Evolutionary conservation across 2,888 invertebrate genomes (phyloP).

Genomic region (Latrodectus hesperus): DNA sequence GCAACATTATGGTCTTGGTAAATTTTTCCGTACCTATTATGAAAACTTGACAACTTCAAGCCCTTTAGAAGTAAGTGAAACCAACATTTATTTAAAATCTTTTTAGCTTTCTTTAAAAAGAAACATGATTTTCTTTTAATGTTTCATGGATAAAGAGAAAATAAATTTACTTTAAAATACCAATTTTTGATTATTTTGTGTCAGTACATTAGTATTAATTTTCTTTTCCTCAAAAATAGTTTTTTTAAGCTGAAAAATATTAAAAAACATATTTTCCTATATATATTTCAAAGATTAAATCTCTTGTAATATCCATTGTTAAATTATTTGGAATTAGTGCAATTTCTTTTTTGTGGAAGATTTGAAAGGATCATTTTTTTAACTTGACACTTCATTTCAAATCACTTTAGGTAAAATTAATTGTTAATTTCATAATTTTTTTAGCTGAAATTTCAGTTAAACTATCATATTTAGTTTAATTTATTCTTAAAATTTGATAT

Average conservation of each 20-base stretch:
- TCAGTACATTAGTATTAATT: background rate
- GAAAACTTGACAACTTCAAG: constrained; percentile 52
- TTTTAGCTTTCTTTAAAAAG: background rate
- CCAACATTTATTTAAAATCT: background rate
- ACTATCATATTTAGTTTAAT: too few relatives aligned
- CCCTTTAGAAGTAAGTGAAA: constrained; percentile 50
- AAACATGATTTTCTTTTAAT: background rate
- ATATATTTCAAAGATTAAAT: too few relatives aligned
- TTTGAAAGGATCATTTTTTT: too few relatives aligned
- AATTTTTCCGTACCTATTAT: constrained; percentile 47
- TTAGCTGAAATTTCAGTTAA: too few relatives aligned
- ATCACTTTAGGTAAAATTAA: too few relatives aligned
- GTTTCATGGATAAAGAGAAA: background rate
- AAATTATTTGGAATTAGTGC: too few relatives aligned
- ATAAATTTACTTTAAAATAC: background rate
- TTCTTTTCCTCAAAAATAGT: background rate
- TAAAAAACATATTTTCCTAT: too few relatives aligned
- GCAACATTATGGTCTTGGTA: constrained; percentile 65
- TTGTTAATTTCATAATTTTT: too few relatives aligned
- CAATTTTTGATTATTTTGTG: background rate
- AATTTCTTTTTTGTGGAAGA: too few relatives aligned
- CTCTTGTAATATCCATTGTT: too few relatives aligned
- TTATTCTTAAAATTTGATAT: too few relatives aligned
- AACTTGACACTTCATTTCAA: too few relatives aligned
- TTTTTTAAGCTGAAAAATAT: background rate